phyloP scores from a whole-genome alignment of 2,797 vertebrate genomes.

The Xenentodon cancila region DNA sequence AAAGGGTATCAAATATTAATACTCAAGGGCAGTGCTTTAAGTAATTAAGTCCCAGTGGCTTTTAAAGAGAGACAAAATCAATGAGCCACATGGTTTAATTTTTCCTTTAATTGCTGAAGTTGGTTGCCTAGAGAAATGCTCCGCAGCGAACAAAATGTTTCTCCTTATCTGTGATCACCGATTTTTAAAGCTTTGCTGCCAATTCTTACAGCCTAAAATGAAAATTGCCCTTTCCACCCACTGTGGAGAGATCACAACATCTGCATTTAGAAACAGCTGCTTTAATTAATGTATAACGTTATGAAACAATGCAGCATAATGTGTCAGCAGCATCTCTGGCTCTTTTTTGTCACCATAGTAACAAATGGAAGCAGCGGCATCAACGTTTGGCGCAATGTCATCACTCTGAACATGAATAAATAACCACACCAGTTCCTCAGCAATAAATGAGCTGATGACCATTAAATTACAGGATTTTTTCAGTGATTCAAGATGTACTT shows the following conservation, averaged over 20 bases:
- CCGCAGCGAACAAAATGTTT: no score
- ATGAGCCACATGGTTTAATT: constrained; percentile 50
- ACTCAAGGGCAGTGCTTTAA: constrained; percentile 68
- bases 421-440: constrained; percentile 33
- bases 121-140: neutral
- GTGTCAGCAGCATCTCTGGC: neutral
- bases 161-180: no score
- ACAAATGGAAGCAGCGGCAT: constrained; percentile 16
- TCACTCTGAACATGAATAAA: constrained; percentile 55
- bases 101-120: constrained; percentile 49
- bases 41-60: constrained; percentile 78
- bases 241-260: no score
- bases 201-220: no score
- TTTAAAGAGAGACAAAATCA: constrained; percentile 61
- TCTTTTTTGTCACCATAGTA: neutral
- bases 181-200: no score
- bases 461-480: constrained; percentile 24
- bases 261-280: no score
- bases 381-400: no score
- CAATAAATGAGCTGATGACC: constrained; percentile 23
- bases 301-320: no score
- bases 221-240: no score
- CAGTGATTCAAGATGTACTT: constrained; percentile 12
- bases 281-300: no score
- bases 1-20: constrained; percentile 82